phyloP scores from a whole-genome alignment of 2,113 vertebrate genomes.

The Crotalus viridis region DNA sequence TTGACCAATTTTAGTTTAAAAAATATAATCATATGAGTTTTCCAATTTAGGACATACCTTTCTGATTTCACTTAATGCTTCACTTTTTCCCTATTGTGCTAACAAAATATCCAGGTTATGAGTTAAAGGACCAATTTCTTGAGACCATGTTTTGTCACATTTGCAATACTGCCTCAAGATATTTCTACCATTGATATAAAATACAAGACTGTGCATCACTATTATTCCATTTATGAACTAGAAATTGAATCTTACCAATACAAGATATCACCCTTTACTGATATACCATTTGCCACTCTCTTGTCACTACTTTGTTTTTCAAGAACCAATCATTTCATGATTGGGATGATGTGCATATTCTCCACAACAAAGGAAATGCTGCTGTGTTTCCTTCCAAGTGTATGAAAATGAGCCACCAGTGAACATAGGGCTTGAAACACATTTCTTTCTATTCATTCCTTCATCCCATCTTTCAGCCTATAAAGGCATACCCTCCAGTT shows the following conservation, averaged over 20 bases:
- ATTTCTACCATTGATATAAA: not conserved
- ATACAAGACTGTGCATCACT: not conserved
- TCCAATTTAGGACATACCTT: not conserved
- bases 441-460: not conserved
- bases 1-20: not conserved
- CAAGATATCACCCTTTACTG: not conserved
- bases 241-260: not conserved
- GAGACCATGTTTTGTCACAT: not conserved
- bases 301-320: not conserved
- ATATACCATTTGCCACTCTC: not conserved
- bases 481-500: not conserved
- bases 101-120: not conserved
- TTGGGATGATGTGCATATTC: not conserved
- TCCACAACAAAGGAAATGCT: not conserved
- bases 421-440: not conserved
- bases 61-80: not conserved
- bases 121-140: not conserved
- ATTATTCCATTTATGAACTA: not conserved
- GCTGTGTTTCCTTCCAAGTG: not conserved
- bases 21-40: not conserved
- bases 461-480: not conserved
- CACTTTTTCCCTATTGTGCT: not conserved
- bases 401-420: not conserved
- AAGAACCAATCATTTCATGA: not conserved
- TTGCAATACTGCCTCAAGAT: not conserved